Evolutionary conservation across 2,113 vertebrate genomes (phyloP).

Genomic region (Podilymbus podiceps): DNA sequence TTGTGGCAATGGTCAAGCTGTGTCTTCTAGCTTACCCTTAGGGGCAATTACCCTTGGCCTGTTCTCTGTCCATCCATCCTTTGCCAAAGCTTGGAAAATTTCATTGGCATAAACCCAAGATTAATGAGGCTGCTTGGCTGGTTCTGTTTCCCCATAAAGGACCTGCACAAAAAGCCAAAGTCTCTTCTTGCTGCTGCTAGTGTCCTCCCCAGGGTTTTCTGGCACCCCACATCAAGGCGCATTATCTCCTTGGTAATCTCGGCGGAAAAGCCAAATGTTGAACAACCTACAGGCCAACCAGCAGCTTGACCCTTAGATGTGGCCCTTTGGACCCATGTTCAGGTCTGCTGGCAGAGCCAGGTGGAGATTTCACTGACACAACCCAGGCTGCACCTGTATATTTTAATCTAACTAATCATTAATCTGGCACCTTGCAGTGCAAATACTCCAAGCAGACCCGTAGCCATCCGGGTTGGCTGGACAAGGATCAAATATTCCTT

Average conservation of each 20-base stretch:
- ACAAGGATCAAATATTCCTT: background rate
- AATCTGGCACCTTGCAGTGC: background rate
- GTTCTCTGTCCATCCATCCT: background rate
- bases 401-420: conserved; percentile 5
- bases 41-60: background rate
- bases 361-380: background rate
- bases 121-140: background rate
- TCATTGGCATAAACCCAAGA: background rate
- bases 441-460: background rate
- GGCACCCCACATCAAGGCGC: background rate
- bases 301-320: background rate
- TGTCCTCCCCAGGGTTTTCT: background rate
- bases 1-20: background rate
- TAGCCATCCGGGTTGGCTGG: background rate
- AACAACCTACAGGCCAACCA: background rate
- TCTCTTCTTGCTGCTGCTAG: background rate
- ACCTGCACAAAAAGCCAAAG: background rate
- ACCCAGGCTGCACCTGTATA: background rate
- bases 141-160: background rate
- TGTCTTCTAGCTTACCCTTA: background rate
- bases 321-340: background rate
- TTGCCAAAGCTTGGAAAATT: background rate
- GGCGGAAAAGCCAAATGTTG: background rate
- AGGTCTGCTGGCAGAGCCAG: background rate
- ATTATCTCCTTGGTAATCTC: background rate